Evolutionary conservation across 2,888 invertebrate species (phyloP).

Genomic region (Druceiella hillmani): DNA sequence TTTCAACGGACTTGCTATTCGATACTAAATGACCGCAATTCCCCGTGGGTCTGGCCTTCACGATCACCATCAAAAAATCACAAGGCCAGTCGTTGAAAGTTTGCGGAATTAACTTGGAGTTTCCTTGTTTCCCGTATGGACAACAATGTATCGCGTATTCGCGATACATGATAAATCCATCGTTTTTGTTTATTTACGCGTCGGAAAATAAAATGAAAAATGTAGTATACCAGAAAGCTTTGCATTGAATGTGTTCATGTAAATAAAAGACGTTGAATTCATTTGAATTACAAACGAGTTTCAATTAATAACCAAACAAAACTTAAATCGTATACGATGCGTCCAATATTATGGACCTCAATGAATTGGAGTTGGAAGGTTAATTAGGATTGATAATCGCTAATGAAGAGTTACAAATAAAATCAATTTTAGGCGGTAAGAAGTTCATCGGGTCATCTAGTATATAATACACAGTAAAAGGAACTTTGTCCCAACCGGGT

Average conservation of each 20-base stretch:
- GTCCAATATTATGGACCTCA: too few relatives aligned
- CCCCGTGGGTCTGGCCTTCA: too few relatives aligned
- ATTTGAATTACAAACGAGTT: background rate
- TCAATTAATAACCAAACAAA: background rate
- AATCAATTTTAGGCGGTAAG: background rate
- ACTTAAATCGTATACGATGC: too few relatives aligned
- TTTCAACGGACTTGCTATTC: background rate
- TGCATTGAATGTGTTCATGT: too few relatives aligned
- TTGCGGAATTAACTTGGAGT: background rate
- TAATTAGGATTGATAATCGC: background rate
- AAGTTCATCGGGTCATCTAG: background rate
- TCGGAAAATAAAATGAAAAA: background rate
- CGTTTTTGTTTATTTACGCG: background rate
- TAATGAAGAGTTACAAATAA: too few relatives aligned
- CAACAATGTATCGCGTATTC: background rate
- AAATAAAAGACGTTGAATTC: background rate
- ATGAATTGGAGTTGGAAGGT: background rate
- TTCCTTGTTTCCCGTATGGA: background rate
- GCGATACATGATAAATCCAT: background rate
- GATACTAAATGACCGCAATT: background rate
- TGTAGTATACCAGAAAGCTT: too few relatives aligned
- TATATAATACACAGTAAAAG: too few relatives aligned
- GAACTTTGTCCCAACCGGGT: too few relatives aligned
- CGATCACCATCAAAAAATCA: conserved; percentile 7
- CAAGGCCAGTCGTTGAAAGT: conserved; percentile 7